Percentiles rank a stretch among this genome's conserved stretches.
phyloP scores from a whole-genome alignment of 1,140 invertebrate genomes.

The Bombus affinis region DNA sequence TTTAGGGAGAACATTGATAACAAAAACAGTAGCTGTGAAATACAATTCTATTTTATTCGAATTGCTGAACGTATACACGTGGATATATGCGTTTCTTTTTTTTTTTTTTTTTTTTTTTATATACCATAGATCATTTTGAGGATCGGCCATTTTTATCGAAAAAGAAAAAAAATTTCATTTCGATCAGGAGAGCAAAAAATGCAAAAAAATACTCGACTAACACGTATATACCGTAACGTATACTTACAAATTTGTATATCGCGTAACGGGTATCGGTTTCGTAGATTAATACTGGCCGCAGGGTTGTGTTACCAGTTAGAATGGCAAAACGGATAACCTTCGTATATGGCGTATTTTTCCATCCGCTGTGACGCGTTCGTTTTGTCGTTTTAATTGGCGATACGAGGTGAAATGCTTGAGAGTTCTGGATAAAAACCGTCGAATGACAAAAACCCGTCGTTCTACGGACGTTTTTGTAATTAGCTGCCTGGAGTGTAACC shows the following conservation, averaged over 20 bases:
- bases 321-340: constrained; percentile 1
- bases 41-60: neutral
- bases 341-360: neutral
- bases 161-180: neutral
- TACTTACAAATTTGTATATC: neutral
- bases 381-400: neutral
- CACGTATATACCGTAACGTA: neutral
- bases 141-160: neutral
- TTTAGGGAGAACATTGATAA: neutral
- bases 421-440: neutral
- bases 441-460: neutral
- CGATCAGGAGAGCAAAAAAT: neutral
- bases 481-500: neutral
- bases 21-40: neutral
- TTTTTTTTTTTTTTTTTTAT: neutral
- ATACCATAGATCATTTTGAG: neutral
- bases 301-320: neutral
- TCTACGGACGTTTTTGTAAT: constrained; percentile 18
- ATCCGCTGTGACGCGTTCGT: neutral
- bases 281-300: neutral
- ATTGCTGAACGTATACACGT: neutral
- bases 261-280: neutral
- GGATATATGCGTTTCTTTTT: neutral
- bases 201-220: neutral
- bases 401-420: neutral